Conservation (phyloP, 64 coral and sea anemone species). For the Porites lutea region DNA sequence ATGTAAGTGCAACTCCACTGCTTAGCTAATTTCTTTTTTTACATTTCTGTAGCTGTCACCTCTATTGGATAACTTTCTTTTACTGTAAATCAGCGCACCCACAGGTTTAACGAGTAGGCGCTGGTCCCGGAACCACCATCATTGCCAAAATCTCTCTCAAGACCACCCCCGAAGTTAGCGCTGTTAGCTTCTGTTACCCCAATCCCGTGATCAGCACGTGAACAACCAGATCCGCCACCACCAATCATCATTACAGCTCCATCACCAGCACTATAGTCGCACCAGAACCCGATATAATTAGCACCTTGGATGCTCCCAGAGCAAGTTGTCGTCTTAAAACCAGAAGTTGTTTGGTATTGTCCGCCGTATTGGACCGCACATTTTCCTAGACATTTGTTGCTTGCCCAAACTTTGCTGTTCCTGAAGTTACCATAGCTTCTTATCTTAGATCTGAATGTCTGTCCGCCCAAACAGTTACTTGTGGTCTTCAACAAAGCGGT, state of each 20-base stretch:
- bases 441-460: conserved; percentile 46
- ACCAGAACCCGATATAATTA: conserved; percentile 33
- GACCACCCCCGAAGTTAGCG: not conserved
- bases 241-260: conserved; percentile 38
- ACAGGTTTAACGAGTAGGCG: conserved; percentile 26
- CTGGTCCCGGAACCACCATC: not conserved
- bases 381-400: conserved; percentile 14
- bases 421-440: conserved; percentile 25
- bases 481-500: conserved; percentile 23
- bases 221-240: conserved; percentile 14
- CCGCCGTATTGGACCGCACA: conserved; percentile 46
- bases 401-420: not conserved
- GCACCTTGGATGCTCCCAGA: not conserved
- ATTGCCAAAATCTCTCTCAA: not conserved
- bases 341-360: not conserved
- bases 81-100: not conserved
- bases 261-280: conserved; percentile 12
- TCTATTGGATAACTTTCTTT: no score
- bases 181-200: not conserved
- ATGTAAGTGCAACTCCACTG: no score
- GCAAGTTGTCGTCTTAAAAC: conserved; percentile 3
- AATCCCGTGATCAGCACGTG: conserved; percentile 42
- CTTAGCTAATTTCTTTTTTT: no score
- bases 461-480: conserved; percentile 6
- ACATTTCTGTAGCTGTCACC: no score